These are phyloP conservation scores for Eunapius fragilis DNA, from an alignment of 37 sponge, comb jelly and placozoan genomes.

Conservation along the genomic window DNA sequence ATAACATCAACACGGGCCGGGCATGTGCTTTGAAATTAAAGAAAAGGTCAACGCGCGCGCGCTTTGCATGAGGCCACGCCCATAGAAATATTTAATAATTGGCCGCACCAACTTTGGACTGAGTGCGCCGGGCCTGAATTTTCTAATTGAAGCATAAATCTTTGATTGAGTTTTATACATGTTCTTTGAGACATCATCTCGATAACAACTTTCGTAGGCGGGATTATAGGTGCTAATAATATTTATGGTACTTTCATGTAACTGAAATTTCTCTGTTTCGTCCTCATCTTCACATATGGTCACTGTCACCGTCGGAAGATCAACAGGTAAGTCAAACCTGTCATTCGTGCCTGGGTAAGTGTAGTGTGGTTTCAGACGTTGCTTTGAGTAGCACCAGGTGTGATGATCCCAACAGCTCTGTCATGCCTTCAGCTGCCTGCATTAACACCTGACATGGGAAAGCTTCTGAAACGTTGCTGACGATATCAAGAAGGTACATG, in stretches of 20 bases:
- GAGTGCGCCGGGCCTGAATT: too few species aligned
- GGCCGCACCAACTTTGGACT: too few species aligned
- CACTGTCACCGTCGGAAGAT: not conserved
- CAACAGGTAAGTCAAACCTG: not conserved
- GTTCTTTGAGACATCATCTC: not conserved
- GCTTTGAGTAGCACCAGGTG: not conserved
- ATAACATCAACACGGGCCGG: too few species aligned
- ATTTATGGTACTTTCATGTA: not conserved
- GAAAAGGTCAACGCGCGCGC: too few species aligned
- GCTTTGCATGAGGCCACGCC: too few species aligned
- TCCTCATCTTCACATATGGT: not conserved
- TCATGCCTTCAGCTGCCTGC: not conserved
- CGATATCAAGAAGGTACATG: not conserved
- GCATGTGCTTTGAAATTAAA: too few species aligned
- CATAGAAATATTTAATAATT: too few species aligned
- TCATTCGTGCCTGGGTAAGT: not conserved
- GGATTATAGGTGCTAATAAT: not conserved
- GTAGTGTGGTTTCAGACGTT: not conserved
- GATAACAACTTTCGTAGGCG: not conserved
- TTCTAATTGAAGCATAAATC: not conserved
- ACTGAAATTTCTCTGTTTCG: not conserved
- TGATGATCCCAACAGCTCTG: not conserved
- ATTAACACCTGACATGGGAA: not conserved
- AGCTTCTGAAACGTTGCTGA: not conserved
- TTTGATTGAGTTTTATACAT: not conserved